Conservation (phyloP, 2,797 vertebrate genomes). For the Hyperoplus immaculatus region DNA sequence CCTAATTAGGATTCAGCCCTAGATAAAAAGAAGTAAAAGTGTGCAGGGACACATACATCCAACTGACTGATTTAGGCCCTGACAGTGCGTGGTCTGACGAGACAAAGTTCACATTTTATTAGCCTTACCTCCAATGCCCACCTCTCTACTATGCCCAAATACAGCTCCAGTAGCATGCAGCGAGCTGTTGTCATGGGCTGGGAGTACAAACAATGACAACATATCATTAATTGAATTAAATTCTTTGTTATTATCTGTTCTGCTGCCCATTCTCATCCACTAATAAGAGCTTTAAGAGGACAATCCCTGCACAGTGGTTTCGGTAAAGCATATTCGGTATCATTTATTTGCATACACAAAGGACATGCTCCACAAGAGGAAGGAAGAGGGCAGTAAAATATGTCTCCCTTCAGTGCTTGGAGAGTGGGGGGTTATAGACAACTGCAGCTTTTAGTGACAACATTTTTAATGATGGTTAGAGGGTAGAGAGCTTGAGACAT, state of each 20-base stretch:
- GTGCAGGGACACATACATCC: not conserved
- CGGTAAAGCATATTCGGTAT: no score
- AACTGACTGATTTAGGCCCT: slow-evolving; percentile 11
- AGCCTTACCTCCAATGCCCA: slow-evolving; percentile 24
- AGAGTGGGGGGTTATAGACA: slow-evolving; percentile 20
- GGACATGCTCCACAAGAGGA: slow-evolving; percentile 19
- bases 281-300: not conserved
- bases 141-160: slow-evolving; percentile 35
- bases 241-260: not conserved
- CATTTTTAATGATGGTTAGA: slow-evolving; percentile 65
- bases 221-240: not conserved
- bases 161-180: slow-evolving; percentile 19
- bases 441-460: slow-evolving; percentile 56
- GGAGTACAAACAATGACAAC: slow-evolving; percentile 19
- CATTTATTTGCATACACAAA: no score
- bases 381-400: slow-evolving; percentile 10
- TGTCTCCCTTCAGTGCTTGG: slow-evolving; percentile 9
- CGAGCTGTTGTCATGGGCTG: not conserved
- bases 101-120: slow-evolving; percentile 49
- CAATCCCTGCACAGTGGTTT: slow-evolving; percentile 2
- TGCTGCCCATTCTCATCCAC: slow-evolving; percentile 1
- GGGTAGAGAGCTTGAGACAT: slow-evolving; percentile 40
- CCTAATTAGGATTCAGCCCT: slow-evolving; percentile 12
- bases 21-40: slow-evolving; percentile 24
- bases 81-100: slow-evolving; percentile 28